Evolutionary conservation across 2,797 vertebrate species (phyloP).

Genomic region (Lophotriccus pileatus): DNA sequence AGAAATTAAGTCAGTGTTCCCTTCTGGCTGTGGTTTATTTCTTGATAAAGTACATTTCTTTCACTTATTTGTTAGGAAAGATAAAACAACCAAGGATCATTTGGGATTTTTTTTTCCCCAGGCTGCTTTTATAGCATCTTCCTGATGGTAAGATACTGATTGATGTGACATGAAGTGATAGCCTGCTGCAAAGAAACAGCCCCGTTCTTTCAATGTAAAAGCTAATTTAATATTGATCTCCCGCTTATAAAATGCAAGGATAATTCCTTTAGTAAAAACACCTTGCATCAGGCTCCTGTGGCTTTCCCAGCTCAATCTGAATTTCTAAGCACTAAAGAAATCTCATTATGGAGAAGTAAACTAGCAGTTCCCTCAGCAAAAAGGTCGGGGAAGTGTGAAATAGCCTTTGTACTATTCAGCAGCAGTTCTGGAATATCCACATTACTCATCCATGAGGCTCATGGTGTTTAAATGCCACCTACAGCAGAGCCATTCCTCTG

Average conservation of each 20-base stretch:
- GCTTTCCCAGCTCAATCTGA: background rate
- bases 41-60: background rate
- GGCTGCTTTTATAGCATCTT: background rate
- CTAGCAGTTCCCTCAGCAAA: background rate
- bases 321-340: constrained; percentile 21
- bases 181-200: background rate
- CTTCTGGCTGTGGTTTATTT: background rate
- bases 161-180: background rate
- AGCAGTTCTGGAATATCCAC: background rate
- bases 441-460: constrained; percentile 10
- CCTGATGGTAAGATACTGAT: background rate
- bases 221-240: constrained; percentile 35
- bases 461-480: constrained; percentile 43
- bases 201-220: background rate
- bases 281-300: background rate
- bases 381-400: constrained; percentile 18
- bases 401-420: constrained; percentile 10
- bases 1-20: background rate
- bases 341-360: constrained; percentile 43
- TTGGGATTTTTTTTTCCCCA: background rate
- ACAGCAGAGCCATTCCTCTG: background rate
- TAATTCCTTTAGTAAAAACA: constrained; percentile 14
- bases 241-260: background rate
- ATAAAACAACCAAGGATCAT: background rate
- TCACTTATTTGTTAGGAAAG: background rate